A percentile compares a stretch with the other conserved stretches of the same genome.
These are phyloP conservation scores for Pseudobourletiella spinata DNA, from an alignment of 1,140 invertebrate species.

Conservation along the genomic window DNA sequence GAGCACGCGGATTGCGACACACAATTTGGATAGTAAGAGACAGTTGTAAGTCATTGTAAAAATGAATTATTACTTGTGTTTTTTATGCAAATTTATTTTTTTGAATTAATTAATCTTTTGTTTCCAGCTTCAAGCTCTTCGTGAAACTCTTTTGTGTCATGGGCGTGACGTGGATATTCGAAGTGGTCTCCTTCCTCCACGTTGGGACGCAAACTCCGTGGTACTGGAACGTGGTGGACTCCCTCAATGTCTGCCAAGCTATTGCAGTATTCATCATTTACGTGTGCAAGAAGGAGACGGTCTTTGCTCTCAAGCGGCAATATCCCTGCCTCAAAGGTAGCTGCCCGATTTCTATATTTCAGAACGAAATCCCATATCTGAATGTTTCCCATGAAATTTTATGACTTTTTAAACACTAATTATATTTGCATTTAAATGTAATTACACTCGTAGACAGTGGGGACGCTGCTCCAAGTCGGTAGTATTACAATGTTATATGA, in stretches of 20 bases:
- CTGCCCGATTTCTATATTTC: not conserved
- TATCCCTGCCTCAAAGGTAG: not conserved
- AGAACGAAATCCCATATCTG: too few species aligned
- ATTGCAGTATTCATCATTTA: slow-evolving; percentile 22
- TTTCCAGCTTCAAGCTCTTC: slow-evolving; percentile 11
- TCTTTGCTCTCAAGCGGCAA: not conserved
- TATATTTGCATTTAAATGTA: too few species aligned
- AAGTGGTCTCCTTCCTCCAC: slow-evolving; percentile 11
- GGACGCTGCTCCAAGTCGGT: too few species aligned
- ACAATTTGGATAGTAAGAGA: not conserved
- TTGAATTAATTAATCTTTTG: not conserved
- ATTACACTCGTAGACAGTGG: too few species aligned
- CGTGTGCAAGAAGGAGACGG: slow-evolving; percentile 18
- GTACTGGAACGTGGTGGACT: slow-evolving; percentile 17
- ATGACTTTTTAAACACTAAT: too few species aligned
- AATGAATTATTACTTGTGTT: too few species aligned
- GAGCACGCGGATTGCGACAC: not conserved
- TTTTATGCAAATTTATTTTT: not conserved
- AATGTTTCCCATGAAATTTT: too few species aligned
- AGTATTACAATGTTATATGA: too few species aligned
- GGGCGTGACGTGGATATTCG: slow-evolving; percentile 17
- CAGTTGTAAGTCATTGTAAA: slow-evolving; percentile 2
- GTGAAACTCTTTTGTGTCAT: slow-evolving; percentile 13
- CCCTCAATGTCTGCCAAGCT: slow-evolving; percentile 18
- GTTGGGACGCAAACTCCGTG: slow-evolving; percentile 1